phyloP scores from a whole-genome alignment of 2,888 invertebrate genomes.

The Apotomis capreana region DNA sequence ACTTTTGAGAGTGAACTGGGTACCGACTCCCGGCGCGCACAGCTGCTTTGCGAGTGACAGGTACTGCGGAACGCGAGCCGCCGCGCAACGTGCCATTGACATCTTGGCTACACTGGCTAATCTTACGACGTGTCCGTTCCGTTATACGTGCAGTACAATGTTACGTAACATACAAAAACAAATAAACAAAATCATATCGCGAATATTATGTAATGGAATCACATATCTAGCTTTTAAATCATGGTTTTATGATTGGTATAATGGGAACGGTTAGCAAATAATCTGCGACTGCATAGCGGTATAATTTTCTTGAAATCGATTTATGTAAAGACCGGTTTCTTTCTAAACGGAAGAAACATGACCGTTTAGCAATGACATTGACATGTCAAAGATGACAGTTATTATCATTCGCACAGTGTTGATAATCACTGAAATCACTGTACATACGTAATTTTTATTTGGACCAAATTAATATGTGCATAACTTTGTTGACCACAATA shows the following conservation, averaged over 20 bases:
- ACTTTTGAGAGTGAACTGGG: neutral
- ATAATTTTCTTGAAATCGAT: too few relatives aligned
- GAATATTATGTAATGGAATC: too few relatives aligned
- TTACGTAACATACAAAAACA: neutral
- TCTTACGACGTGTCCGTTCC: conserved; percentile 21
- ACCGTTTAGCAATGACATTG: neutral
- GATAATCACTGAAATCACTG: neutral
- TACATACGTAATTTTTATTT: conserved; percentile 10
- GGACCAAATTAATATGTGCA: conserved; percentile 50
- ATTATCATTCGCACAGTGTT: neutral
- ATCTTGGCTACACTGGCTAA: conserved; percentile 44
- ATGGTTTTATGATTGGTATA: too few relatives aligned
- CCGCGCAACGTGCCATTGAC: conserved; percentile 51
- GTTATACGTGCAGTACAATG: neutral
- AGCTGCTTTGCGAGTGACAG: conserved; percentile 47
- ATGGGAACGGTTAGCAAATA: too few relatives aligned
- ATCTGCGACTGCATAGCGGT: too few relatives aligned
- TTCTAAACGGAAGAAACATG: too few relatives aligned
- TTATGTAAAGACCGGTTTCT: too few relatives aligned
- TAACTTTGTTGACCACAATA: conserved; percentile 51
- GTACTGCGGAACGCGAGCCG: conserved; percentile 41
- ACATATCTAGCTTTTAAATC: too few relatives aligned
- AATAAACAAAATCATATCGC: too few relatives aligned
- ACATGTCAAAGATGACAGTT: conserved; percentile 5
- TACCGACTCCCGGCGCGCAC: conserved; percentile 36